Evolutionary conservation across 2,797 vertebrate species (phyloP).

Genomic region (Schizopygopsis pylzovi): DNA sequence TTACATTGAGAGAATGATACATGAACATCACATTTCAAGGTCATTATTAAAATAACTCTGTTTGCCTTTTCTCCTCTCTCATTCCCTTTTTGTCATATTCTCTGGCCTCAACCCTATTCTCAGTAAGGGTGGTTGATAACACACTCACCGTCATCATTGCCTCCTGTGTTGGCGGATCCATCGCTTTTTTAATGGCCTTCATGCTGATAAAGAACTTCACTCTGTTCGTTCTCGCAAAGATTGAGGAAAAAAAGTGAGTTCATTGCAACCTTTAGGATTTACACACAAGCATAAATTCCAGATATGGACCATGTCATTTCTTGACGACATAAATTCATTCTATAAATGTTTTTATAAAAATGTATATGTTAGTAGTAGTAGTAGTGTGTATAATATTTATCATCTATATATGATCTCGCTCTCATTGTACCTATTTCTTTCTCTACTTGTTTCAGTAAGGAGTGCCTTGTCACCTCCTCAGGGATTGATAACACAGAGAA

Average conservation of each 20-base stretch:
- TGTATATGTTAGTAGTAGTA: background rate
- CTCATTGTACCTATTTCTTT: constrained; percentile 18
- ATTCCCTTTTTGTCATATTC: background rate
- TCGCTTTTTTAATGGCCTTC: constrained; percentile 88
- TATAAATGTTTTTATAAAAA: background rate
- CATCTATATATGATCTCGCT: background rate
- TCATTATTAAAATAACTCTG: background rate
- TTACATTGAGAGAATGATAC: background rate
- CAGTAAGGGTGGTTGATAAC: constrained; percentile 92
- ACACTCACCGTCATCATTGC: constrained; percentile 89
- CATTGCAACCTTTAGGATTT: background rate
- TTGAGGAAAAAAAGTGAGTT: constrained; percentile 92
- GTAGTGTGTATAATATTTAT: background rate
- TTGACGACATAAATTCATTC: background rate
- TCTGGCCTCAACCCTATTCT: constrained; percentile 20
- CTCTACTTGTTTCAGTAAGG: constrained; percentile 80
- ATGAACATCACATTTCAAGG: background rate
- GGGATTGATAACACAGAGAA: constrained; percentile 97
- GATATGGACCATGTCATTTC: background rate
- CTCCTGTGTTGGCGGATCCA: constrained; percentile 85
- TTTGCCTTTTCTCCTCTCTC: background rate
- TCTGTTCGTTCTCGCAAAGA: constrained; percentile 88
- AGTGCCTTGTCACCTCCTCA: constrained; percentile 95
- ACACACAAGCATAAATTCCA: background rate
- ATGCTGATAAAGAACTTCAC: constrained; percentile 91